These are phyloP conservation scores for Danaus chrysippus DNA, from an alignment of 2,888 invertebrate genomes.

Conservation along the genomic window DNA sequence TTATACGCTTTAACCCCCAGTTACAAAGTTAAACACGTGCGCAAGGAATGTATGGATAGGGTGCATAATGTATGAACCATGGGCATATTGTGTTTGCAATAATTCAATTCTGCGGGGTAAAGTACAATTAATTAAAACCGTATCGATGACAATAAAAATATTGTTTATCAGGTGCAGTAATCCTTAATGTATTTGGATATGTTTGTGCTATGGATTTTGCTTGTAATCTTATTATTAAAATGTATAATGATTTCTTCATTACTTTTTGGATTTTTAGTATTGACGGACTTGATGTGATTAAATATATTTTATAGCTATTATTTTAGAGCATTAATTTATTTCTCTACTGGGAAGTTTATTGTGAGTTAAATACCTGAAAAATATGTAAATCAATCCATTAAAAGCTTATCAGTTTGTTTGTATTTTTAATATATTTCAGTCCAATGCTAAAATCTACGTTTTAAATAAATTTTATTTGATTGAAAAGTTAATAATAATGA, in stretches of 20 bases:
- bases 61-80: constrained; percentile 43
- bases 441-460: too few species aligned
- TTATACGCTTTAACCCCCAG: constrained; percentile 37
- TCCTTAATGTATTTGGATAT: constrained; percentile 10
- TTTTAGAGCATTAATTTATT: too few species aligned
- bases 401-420: too few species aligned
- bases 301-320: too few species aligned
- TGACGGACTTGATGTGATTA: not conserved
- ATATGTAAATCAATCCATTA: too few species aligned
- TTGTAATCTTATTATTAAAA: constrained; percentile 3
- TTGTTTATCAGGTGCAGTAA: constrained; percentile 37
- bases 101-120: constrained; percentile 51
- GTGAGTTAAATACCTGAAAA: too few species aligned
- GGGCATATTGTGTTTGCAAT: constrained; percentile 48
- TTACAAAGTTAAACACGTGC: constrained; percentile 57
- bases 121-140: constrained; percentile 41
- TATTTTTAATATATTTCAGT: too few species aligned
- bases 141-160: constrained; percentile 39
- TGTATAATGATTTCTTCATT: not conserved
- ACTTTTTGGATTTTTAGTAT: not conserved
- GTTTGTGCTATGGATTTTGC: constrained; percentile 7
- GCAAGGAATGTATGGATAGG: constrained; percentile 41
- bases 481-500: too few species aligned
- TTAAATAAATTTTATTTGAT: too few species aligned
- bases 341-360: too few species aligned